These are phyloP conservation scores for Labroides dimidiatus DNA, from an alignment of 2,797 vertebrate species.

Conservation along the genomic window DNA sequence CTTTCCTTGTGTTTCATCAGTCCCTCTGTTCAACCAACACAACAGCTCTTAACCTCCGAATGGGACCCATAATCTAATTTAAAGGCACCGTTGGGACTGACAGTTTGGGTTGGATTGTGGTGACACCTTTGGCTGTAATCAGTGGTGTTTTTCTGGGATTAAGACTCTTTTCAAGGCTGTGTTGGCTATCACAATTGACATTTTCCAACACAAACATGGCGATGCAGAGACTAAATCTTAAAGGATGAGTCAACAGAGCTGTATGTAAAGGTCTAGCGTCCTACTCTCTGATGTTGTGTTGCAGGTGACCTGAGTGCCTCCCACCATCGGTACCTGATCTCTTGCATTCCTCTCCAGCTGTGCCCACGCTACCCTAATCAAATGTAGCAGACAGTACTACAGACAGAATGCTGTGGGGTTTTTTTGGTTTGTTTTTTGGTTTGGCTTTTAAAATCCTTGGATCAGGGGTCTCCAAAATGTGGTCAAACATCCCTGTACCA, in stretches of 20 bases:
- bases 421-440: neutral
- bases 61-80: neutral
- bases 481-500: too few relatives aligned
- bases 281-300: neutral
- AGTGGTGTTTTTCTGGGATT: too few relatives aligned
- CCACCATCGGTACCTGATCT: conserved; percentile 1
- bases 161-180: too few relatives aligned
- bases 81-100: too few relatives aligned
- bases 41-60: neutral
- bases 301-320: neutral
- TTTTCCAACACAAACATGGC: neutral
- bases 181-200: neutral
- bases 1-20: neutral
- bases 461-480: too few relatives aligned
- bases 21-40: neutral
- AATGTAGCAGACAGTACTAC: neutral
- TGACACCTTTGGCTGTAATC: too few relatives aligned
- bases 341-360: neutral
- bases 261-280: neutral
- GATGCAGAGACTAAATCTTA: neutral
- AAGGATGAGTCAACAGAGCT: neutral
- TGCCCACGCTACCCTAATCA: neutral
- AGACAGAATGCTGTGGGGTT: neutral
- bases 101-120: too few relatives aligned
- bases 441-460: too few relatives aligned